These are phyloP conservation scores for Heliconius himera DNA, from an alignment of 1,140 invertebrate genomes.

Conservation along the genomic window DNA sequence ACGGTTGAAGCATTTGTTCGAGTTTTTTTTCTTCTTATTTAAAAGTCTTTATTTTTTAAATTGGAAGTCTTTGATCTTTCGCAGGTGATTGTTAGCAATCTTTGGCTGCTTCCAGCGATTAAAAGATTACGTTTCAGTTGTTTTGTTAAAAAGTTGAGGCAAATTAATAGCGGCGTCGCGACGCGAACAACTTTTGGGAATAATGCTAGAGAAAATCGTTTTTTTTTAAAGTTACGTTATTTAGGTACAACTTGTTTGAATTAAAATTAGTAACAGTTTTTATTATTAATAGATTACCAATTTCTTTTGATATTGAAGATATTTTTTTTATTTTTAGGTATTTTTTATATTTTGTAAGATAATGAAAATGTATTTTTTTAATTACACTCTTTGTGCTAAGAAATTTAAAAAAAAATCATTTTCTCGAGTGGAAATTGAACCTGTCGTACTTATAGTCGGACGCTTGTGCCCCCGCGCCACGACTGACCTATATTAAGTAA, in stretches of 20 bases:
- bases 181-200: background rate
- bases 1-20: background rate
- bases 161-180: constrained; percentile 29
- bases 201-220: background rate
- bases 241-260: background rate
- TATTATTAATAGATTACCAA: no score
- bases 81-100: constrained; percentile 17
- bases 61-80: constrained; percentile 26
- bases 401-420: no score
- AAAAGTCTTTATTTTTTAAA: constrained; percentile 2
- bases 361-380: no score
- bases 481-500: no score
- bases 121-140: constrained; percentile 34
- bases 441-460: no score
- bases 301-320: no score
- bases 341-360: no score
- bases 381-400: no score
- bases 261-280: background rate
- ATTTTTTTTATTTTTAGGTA: no score
- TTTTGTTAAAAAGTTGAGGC: constrained; percentile 30
- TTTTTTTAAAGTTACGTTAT: background rate
- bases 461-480: no score
- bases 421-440: no score
- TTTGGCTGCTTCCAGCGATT: constrained; percentile 28
- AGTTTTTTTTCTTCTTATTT: constrained; percentile 8